Evolutionary conservation across 2,113 vertebrate genomes (phyloP).

Genomic region (Hippolais icterina): DNA sequence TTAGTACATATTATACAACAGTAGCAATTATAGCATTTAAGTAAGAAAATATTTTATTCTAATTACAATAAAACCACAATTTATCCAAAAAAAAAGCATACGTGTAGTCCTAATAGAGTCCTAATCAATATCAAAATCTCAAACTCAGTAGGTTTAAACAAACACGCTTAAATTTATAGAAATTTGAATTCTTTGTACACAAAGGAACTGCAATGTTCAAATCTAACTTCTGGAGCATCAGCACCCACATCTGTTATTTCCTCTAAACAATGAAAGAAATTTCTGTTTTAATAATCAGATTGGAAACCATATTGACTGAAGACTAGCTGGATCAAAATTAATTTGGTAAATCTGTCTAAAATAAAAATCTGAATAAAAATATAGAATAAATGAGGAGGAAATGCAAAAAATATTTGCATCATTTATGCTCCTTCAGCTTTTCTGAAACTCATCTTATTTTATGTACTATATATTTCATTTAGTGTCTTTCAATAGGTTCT

Average conservation of each 20-base stretch:
- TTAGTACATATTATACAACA: not conserved
- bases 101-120: not conserved
- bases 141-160: not conserved
- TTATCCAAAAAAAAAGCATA: not conserved
- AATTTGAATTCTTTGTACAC: not conserved
- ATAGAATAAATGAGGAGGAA: not conserved
- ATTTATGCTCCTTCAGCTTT: not conserved
- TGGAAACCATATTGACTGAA: not conserved
- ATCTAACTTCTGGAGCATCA: not conserved
- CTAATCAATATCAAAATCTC: not conserved
- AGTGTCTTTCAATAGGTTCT: not conserved
- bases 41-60: not conserved
- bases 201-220: not conserved
- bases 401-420: not conserved
- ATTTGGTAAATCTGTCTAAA: not conserved
- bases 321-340: not conserved
- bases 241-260: not conserved
- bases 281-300: not conserved
- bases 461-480: not conserved
- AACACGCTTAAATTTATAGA: not conserved
- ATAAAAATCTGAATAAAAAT: not conserved
- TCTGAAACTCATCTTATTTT: not conserved
- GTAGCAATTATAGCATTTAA: not conserved
- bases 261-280: not conserved
- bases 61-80: not conserved